Conservation (phyloP, 2,888 invertebrate genomes). For the Caenorhabditis sp. region DNA sequence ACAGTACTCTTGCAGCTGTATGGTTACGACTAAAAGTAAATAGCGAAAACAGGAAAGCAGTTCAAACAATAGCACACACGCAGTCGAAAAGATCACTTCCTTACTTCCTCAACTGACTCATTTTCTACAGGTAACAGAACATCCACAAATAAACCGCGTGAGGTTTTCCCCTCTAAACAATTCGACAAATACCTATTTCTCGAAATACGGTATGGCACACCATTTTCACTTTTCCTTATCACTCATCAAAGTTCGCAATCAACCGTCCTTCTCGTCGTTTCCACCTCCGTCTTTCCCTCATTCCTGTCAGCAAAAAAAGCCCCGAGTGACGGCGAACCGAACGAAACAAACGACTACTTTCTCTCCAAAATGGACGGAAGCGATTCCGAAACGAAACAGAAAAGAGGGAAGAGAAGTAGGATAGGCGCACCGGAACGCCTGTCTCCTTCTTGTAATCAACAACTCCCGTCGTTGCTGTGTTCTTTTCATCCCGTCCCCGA, state of each 20-base stretch:
- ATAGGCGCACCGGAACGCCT: constrained; percentile 30
- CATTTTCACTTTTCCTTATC: constrained; percentile 24
- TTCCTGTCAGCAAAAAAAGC: constrained; percentile 9
- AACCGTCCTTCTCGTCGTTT: background rate
- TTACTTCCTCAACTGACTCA: constrained; percentile 34
- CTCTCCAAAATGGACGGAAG: constrained; percentile 29
- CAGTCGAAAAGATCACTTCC: constrained; percentile 12
- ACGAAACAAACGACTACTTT: constrained; percentile 15
- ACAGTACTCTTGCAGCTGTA: background rate
- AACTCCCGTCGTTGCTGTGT: background rate
- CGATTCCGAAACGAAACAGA: constrained; percentile 34
- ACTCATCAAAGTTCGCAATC: constrained; percentile 4
- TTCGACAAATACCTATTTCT: constrained; percentile 18
- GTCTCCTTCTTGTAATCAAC: constrained; percentile 17
- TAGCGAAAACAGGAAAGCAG: constrained; percentile 4
- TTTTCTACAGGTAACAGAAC: constrained; percentile 8
- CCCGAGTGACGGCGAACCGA: constrained; percentile 2
- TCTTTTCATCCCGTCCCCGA: background rate
- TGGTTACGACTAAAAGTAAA: background rate
- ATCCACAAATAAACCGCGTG: background rate
- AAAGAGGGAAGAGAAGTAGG: constrained; percentile 20
- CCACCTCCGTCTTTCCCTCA: constrained; percentile 3
- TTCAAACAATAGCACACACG: background rate
- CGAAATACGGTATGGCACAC: background rate
- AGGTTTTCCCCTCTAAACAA: background rate